These are phyloP conservation scores for Eudyptes chrysolophus DNA, from an alignment of 2,113 vertebrate genomes.

Conservation along the genomic window DNA sequence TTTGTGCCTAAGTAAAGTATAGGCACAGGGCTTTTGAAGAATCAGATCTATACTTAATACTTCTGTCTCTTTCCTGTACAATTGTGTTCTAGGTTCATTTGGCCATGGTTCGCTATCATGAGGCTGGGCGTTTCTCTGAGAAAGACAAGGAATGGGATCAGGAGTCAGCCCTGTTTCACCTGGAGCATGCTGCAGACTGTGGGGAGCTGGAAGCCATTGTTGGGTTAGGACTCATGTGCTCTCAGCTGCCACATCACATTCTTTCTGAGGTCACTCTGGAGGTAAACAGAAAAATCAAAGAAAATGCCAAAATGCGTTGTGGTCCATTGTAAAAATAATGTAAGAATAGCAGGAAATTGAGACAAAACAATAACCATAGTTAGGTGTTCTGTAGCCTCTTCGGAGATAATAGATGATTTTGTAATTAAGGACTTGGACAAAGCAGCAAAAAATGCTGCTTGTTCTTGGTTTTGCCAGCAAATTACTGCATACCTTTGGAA, in stretches of 20 bases:
- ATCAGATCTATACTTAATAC: neutral
- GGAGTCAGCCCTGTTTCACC: conserved; percentile 88
- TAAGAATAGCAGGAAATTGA: neutral
- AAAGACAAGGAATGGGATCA: conserved; percentile 90
- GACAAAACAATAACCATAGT: neutral
- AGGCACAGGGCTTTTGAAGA: neutral
- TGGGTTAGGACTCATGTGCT: conserved; percentile 86
- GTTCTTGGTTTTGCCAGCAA: neutral
- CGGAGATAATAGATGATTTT: neutral
- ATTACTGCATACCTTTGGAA: neutral
- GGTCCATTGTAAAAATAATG: neutral
- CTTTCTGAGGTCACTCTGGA: conserved; percentile 84
- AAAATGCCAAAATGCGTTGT: neutral
- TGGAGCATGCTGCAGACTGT: conserved; percentile 89
- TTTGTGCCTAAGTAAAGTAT: neutral
- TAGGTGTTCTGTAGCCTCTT: neutral
- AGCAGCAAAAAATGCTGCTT: neutral
- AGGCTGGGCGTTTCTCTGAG: conserved; percentile 90
- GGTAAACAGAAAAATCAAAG: conserved; percentile 68
- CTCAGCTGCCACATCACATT: conserved; percentile 93
- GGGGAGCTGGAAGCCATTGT: conserved; percentile 96
- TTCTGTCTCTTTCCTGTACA: neutral
- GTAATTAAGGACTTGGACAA: neutral
- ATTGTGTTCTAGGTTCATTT: conserved; percentile 86
- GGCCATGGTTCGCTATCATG: conserved; percentile 94